Base-by-base conservation (phyloP, 2,888 invertebrate species). In the Tuberolachnus salignus region DNA sequence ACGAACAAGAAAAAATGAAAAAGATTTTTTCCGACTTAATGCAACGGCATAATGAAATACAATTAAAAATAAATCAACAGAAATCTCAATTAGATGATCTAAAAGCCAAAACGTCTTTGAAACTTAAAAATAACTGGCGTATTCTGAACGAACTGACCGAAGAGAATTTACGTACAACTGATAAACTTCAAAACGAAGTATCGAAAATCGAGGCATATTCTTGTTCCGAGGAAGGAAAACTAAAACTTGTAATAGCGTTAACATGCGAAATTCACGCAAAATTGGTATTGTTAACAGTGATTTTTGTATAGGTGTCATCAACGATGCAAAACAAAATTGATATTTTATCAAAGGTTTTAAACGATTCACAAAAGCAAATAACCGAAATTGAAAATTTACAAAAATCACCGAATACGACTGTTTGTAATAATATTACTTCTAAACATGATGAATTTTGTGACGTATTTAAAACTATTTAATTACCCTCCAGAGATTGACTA, bases 201-300 rank as follows among this genome's bases (percentile, higher is more conserved):
- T 59, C 59, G 1, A 57, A 71, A 59, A 46, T 46, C n/a, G 21
- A 59, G n/a, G 71, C 71, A 1, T 57, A 44, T 8, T 19, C 59
- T 14, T 71, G 71, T 71, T 44, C 23, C 11, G 59, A 71, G 26
- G 3, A 55, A 1, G 71, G 23, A n/a, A 42, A 46, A 23, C 26
- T 23, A 44, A 21, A 67, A 26, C 16, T 26, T 14, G 67, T 67
- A 51, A 66, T 34, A 34, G 3, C 34, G 3, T 6, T 34, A 4
- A 34, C 34, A 34, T 34, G 6, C 6, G 6, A 4, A 4, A 34
- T 34, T 34, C 6, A 34, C 6, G 6, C 6, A 34, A 34, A 34
- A 34, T 34, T 34, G 34, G 34, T 34, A 34, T 34, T 34, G 6
- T 34, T 34, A 34, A 34, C 6, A 34, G 6, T 34, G 6, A 34